Evolutionary conservation across 2,113 vertebrate genomes (phyloP).

Genomic region (Prunella himalayana): DNA sequence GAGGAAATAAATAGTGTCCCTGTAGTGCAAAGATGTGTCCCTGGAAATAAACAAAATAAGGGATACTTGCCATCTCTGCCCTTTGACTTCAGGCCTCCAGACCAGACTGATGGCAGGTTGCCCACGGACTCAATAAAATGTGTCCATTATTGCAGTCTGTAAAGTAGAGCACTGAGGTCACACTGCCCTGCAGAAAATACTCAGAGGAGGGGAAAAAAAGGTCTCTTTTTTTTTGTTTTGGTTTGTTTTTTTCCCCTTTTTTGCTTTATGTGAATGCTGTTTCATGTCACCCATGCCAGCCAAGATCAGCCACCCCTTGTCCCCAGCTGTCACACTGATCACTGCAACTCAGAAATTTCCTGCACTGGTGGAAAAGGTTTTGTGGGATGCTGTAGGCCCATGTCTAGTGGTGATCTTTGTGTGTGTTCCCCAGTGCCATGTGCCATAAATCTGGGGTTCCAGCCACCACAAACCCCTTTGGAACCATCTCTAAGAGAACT

Average conservation of each 20-base stretch:
- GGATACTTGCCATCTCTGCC: constrained; percentile 22
- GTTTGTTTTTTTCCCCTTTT: neutral
- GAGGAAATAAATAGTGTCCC: neutral
- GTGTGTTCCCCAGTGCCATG: neutral
- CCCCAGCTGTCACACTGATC: neutral
- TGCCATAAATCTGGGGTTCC: neutral
- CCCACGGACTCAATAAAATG: constrained; percentile 25
- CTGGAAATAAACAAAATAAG: constrained; percentile 40
- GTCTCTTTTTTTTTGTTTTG: neutral
- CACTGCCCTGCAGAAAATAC: neutral
- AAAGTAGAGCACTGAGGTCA: constrained; percentile 12
- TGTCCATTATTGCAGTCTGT: constrained; percentile 4
- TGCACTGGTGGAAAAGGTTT: neutral
- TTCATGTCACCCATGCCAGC: neutral
- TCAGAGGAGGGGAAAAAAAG: neutral
- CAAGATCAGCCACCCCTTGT: neutral
- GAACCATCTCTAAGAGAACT: neutral
- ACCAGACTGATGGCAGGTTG: neutral
- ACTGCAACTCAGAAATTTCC: neutral
- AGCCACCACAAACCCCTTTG: neutral
- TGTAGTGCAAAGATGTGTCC: neutral
- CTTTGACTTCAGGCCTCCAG: constrained; percentile 30
- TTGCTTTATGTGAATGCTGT: neutral
- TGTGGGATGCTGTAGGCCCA: neutral
- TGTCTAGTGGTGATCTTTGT: neutral